Percentiles rank a stretch among this genome's conserved stretches.
These are phyloP conservation scores for Drosophila imparisetae DNA, from an alignment of 2,888 invertebrate species.

Conservation along the genomic window DNA sequence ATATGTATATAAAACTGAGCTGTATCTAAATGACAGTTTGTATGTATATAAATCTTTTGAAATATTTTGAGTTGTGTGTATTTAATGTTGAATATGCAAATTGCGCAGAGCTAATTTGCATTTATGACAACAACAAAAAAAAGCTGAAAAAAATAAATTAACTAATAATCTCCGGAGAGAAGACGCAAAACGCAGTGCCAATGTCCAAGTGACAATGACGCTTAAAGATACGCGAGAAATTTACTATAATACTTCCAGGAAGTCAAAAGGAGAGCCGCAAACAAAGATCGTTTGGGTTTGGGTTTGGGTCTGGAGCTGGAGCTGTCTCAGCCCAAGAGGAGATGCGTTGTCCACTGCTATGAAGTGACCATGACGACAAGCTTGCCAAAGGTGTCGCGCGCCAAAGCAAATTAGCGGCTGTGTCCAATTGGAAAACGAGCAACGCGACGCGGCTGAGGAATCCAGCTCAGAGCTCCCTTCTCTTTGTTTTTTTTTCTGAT, in stretches of 20 bases:
- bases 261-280: constrained; percentile 66
- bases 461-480: constrained; percentile 1
- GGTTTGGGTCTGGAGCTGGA: neutral
- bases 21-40: neutral
- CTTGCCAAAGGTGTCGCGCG: constrained; percentile 72
- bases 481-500: neutral
- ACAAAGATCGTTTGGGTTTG: constrained; percentile 50
- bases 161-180: constrained; percentile 72
- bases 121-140: constrained; percentile 61
- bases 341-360: constrained; percentile 61
- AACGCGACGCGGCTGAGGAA: constrained; percentile 33
- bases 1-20: neutral
- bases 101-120: constrained; percentile 77
- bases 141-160: constrained; percentile 45
- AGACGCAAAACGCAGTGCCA: constrained; percentile 38
- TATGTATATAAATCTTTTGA: constrained; percentile 24
- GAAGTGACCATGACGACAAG: constrained; percentile 74
- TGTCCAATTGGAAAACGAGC: constrained; percentile 81
- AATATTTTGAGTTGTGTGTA: constrained; percentile 38
- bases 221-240: constrained; percentile 77
- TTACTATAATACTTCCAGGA: constrained; percentile 80
- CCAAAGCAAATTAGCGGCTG: constrained; percentile 82
- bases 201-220: constrained; percentile 47
- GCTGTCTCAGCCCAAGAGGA: constrained; percentile 31
- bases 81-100: constrained; percentile 80